Percentiles rank a stretch among this genome's conserved stretches.
Conservation (phyloP, 2,113 vertebrate genomes). For the Brienomyrus longianalis region DNA sequence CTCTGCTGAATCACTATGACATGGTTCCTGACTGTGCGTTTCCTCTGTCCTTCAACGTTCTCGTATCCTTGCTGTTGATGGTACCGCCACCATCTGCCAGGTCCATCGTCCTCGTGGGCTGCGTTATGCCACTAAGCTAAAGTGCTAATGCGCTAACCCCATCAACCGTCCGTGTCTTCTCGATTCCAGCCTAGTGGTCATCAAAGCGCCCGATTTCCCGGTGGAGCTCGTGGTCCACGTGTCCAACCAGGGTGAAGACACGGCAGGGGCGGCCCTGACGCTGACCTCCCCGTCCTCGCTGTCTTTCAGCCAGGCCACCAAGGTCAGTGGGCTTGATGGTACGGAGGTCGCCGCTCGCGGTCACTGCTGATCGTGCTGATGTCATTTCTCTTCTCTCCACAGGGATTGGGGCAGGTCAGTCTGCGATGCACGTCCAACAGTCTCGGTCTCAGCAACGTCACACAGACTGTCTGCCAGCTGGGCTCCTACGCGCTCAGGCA, state of each 20-base stretch:
- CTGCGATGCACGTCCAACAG: constrained; percentile 21
- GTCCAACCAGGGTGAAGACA: constrained; percentile 37
- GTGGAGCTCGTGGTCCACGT: constrained; percentile 24
- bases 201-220: constrained; percentile 20
- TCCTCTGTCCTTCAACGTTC: neutral
- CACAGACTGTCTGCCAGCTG: constrained; percentile 26
- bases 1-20: neutral
- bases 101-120: neutral
- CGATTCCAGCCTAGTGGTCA: constrained; percentile 23
- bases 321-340: constrained; percentile 12
- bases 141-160: neutral
- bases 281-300: constrained; percentile 28
- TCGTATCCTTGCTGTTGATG: neutral
- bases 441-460: constrained; percentile 6
- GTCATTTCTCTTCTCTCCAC: neutral
- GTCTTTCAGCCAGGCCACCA: constrained; percentile 22
- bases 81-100: neutral
- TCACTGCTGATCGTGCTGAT: neutral
- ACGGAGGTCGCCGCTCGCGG: no score
- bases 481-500: constrained; percentile 20
- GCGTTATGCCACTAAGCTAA: neutral
- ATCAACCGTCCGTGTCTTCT: neutral
- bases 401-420: constrained; percentile 9
- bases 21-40: neutral
- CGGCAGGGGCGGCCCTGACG: constrained; percentile 18